A percentile compares a stretch with the other conserved stretches of the same genome.
phyloP scores from a whole-genome alignment of 2,797 vertebrate species.

The Brachymystax lenok region DNA sequence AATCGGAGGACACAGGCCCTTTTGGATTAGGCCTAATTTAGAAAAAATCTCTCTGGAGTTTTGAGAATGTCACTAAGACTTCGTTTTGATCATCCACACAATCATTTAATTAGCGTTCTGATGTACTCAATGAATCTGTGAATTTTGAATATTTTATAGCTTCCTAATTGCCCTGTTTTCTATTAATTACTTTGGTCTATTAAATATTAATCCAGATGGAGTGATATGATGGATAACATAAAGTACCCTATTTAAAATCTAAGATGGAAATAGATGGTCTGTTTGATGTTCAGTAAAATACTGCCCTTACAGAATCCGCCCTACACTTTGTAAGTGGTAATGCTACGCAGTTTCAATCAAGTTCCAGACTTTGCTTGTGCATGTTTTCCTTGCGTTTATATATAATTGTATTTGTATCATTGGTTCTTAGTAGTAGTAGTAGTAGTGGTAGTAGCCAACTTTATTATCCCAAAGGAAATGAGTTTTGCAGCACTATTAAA shows the following conservation, averaged over 20 bases:
- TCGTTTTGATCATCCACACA: conserved; percentile 70
- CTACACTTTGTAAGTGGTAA: background rate
- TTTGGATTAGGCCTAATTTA: background rate
- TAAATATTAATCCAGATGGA: conserved; percentile 61
- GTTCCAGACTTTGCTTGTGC: background rate
- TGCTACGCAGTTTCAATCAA: background rate
- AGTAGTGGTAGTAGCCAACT: background rate
- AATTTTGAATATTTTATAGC: conserved; percentile 76
- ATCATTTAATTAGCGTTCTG: conserved; percentile 73
- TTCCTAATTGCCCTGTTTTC: conserved; percentile 73
- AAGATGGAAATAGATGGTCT: conserved; percentile 37
- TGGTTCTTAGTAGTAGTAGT: background rate
- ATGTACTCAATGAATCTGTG: conserved; percentile 65
- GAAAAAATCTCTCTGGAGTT: conserved; percentile 24
- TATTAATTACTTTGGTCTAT: conserved; percentile 59
- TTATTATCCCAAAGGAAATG: background rate
- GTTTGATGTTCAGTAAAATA: background rate
- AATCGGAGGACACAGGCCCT: background rate
- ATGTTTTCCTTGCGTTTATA: background rate
- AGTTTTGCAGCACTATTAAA: background rate
- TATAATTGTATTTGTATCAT: background rate
- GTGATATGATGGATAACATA: conserved; percentile 35
- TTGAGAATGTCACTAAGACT: conserved; percentile 73
- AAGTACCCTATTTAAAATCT: conserved; percentile 42
- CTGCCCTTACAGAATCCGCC: background rate